phyloP scores from a whole-genome alignment of 2,888 invertebrate species.

The Netelia fuscicornis region DNA sequence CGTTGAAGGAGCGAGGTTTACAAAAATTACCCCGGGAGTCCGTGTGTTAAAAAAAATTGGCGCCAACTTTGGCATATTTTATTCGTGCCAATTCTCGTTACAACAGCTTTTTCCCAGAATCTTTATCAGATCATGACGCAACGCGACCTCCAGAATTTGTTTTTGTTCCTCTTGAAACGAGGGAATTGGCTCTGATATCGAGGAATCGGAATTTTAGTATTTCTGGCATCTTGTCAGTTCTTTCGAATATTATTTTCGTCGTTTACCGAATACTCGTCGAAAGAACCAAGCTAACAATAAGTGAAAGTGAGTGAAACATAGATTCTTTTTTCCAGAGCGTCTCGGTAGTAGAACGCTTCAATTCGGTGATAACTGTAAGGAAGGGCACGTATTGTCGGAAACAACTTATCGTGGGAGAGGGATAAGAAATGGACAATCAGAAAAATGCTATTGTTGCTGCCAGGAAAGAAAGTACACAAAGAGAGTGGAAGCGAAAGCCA shows the following conservation, averaged over 20 bases:
- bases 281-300: too few species aligned
- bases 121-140: not conserved
- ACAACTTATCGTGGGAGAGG: not conserved
- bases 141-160: too few species aligned
- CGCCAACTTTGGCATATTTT: not conserved
- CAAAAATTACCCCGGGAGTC: not conserved
- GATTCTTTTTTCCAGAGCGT: not conserved
- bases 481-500: constrained; percentile 7
- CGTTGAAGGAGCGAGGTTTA: not conserved
- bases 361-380: not conserved
- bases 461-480: constrained; percentile 9
- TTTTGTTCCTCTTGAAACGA: too few species aligned
- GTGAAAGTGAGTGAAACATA: not conserved
- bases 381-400: not conserved
- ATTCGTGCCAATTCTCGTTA: not conserved
- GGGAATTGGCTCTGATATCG: too few species aligned
- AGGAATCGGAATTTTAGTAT: too few species aligned
- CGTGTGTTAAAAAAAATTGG: not conserved
- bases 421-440: not conserved
- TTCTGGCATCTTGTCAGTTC: too few species aligned
- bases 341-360: not conserved
- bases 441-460: constrained; percentile 25
- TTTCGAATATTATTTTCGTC: too few species aligned
- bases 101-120: not conserved
- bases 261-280: too few species aligned